Evolutionary conservation across 2,113 vertebrate species (phyloP), one percentile per base, ranked within the genome.

Genomic region (Taxidea taxus): DNA sequence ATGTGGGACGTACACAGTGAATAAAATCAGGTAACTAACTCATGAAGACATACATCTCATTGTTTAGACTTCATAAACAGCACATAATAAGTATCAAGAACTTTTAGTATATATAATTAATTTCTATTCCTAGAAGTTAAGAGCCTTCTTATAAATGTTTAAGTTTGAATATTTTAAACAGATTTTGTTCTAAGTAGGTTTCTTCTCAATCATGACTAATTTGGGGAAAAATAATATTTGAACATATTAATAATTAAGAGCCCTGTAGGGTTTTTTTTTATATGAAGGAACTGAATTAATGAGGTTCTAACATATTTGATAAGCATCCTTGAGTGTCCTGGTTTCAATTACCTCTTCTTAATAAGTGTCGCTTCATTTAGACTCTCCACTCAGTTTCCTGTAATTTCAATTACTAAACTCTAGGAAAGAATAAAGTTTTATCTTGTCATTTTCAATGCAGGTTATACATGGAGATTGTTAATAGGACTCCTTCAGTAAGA

Each of bases 221-320:
- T 95, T 95, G 9, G 23, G 23, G 42, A 20, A 93, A 97, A 97
- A 96, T 90, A 96, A 97, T 97, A 90, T 89, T 96, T 97, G 84
- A 97, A 90, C 66, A 75, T 82, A 97, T 96, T 83, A 93, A 96
- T 98, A 97, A 96, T 95, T 95, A 91, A 95, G 51, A 91, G 39
- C n/a, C 13, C 78, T 80, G 25, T 74, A 27, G 51, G 14, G 6
- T 21, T 29, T 96, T 87, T 27, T 60, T 42, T 42, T 81, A 51
- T 74, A 83, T 84, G 78, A 85, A 94, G 78, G 21, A 93, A 93
- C 58, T 93, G 82, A 95, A 83, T 93, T 91, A 96, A 93, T 93
- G 74, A 93, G 78, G n/a, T 86, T 86, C 74, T 94, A 80, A 93
- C 72, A 77, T 91, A 87, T 83, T 91, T 74, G 78, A 93, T 97